Percentiles rank a stretch among this genome's conserved stretches.
phyloP scores from a whole-genome alignment of 2,888 invertebrate genomes.

The Phragmatobia fuliginosa region DNA sequence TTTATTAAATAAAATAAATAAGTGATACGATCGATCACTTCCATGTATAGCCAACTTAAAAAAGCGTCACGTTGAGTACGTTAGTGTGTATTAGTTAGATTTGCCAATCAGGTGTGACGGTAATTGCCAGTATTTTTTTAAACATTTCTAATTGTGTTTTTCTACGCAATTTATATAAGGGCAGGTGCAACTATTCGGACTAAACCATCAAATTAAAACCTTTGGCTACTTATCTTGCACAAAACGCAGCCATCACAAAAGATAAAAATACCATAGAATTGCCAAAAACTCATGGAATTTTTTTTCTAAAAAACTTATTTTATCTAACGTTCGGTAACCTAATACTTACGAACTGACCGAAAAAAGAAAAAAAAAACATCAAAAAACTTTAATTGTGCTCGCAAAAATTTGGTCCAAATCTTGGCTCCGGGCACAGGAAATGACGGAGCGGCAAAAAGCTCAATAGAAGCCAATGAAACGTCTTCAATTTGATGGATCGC shows the following conservation, averaged over 20 bases:
- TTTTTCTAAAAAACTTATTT: constrained; percentile 68
- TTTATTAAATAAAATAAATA: too few relatives aligned
- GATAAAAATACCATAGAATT: constrained; percentile 58
- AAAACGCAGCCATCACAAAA: constrained; percentile 58
- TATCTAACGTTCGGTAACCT: constrained; percentile 72
- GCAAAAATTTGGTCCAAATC: constrained; percentile 77
- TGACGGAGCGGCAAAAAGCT: constrained; percentile 68
- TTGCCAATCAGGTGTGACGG: not conserved
- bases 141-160: constrained; percentile 15
- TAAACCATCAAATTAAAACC: constrained; percentile 48
- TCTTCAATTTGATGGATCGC: constrained; percentile 82
- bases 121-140: not conserved
- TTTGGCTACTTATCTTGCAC: constrained; percentile 62
- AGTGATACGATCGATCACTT: too few relatives aligned
- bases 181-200: constrained; percentile 52
- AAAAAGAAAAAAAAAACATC: constrained; percentile 63
- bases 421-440: constrained; percentile 80
- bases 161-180: constrained; percentile 18
- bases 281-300: constrained; percentile 62
- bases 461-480: constrained; percentile 78
- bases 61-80: too few relatives aligned
- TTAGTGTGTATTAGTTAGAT: too few relatives aligned
- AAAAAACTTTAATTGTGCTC: constrained; percentile 79
- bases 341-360: constrained; percentile 80
- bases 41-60: too few relatives aligned